Conservation (phyloP, 2,113 vertebrate genomes). For the Mirounga angustirostris region DNA sequence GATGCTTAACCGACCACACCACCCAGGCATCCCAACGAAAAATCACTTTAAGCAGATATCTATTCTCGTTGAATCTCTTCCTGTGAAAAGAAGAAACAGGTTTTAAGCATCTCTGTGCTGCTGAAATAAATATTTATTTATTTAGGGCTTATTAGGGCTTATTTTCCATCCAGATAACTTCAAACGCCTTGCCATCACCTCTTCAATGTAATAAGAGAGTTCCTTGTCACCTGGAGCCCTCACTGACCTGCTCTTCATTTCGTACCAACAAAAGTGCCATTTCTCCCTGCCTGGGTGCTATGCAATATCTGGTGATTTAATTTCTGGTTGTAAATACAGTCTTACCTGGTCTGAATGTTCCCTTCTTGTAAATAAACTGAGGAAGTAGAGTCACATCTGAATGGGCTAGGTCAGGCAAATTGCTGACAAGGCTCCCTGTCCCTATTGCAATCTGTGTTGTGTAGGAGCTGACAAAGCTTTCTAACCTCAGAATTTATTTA, state of each 20-base stretch:
- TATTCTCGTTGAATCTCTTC: neutral
- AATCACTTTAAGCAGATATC: neutral
- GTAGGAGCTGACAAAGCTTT: constrained; percentile 62
- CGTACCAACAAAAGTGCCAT: neutral
- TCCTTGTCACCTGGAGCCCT: neutral
- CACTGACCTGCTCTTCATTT: neutral
- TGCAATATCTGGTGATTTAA: neutral
- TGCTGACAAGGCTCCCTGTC: constrained; percentile 27
- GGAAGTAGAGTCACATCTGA: neutral
- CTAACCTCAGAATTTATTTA: constrained; percentile 59
- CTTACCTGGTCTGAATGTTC: neutral
- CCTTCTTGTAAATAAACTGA: neutral
- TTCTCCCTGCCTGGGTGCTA: neutral
- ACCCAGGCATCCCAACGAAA: neutral
- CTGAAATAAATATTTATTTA: neutral
- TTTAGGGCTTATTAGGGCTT: neutral
- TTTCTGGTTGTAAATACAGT: constrained; percentile 41
- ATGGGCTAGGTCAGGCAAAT: constrained; percentile 4
- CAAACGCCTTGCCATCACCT: neutral
- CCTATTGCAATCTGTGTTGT: neutral
- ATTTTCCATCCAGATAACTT: neutral
- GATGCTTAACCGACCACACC: neutral
- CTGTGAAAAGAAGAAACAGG: neutral
- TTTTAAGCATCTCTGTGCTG: neutral
- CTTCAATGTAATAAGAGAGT: neutral